These are phyloP conservation scores for Hemicentrotus pulcherrimus DNA, from an alignment of 35 echinoderm and acorn worm genomes.

Conservation along the genomic window DNA sequence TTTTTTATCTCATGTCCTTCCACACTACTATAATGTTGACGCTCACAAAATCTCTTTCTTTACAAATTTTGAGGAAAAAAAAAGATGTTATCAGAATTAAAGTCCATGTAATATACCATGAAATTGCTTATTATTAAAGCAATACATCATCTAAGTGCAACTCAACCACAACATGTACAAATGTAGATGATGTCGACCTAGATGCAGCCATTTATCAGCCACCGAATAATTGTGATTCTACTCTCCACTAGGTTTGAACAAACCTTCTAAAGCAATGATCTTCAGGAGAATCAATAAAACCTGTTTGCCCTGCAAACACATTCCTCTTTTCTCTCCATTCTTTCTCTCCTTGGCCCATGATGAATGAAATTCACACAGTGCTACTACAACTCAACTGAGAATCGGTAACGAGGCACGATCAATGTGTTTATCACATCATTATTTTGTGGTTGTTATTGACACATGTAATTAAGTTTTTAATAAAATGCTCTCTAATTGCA, in stretches of 20 bases:
- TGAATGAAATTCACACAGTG: background rate
- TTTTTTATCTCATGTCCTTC: too few species aligned
- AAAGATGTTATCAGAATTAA: too few species aligned
- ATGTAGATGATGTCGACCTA: background rate
- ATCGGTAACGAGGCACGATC: background rate
- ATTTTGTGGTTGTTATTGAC: background rate
- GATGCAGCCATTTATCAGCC: background rate
- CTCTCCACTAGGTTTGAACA: background rate
- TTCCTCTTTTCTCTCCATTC: background rate
- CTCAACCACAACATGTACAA: background rate
- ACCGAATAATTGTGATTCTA: slow-evolving; percentile 3
- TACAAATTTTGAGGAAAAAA: too few species aligned
- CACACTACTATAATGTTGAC: too few species aligned
- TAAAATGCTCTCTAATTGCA: background rate
- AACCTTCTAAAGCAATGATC: slow-evolving; percentile 12
- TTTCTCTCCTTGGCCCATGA: background rate
- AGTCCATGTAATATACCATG: background rate
- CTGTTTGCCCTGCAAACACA: slow-evolving; percentile 7
- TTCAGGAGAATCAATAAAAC: slow-evolving; percentile 13
- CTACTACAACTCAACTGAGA: background rate
- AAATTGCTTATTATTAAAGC: background rate
- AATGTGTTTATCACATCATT: background rate
- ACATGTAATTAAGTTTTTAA: background rate
- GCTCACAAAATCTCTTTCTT: too few species aligned
- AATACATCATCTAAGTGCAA: background rate